Evolutionary conservation across 1,140 invertebrate genomes (phyloP).

Genomic region (Ceratina calcarata): DNA sequence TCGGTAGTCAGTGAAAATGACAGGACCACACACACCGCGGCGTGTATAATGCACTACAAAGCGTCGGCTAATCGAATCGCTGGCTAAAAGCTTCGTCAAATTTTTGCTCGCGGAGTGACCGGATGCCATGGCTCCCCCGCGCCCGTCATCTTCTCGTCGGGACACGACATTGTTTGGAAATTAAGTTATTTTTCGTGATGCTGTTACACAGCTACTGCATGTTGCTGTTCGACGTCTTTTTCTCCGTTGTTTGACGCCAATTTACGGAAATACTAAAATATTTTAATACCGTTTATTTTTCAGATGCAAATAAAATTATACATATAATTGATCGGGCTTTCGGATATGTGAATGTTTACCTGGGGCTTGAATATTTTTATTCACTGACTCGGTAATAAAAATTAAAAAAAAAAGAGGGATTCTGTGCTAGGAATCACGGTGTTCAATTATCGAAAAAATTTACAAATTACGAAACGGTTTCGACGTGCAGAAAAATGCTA

Average conservation of each 20-base stretch:
- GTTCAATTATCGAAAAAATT: background rate
- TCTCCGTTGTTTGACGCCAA: background rate
- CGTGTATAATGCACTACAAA: slow-evolving; percentile 71
- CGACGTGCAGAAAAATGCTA: background rate
- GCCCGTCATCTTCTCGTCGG: background rate
- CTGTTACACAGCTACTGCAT: slow-evolving; percentile 45
- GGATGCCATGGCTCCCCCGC: background rate
- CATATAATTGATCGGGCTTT: too few species aligned
- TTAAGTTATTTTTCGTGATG: slow-evolving; percentile 71
- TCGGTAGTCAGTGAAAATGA: slow-evolving; percentile 66
- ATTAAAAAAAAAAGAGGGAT: too few species aligned
- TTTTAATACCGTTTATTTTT: background rate
- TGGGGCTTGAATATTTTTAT: too few species aligned
- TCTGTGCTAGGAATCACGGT: background rate
- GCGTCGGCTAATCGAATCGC: slow-evolving; percentile 72
- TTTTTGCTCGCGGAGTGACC: slow-evolving; percentile 63
- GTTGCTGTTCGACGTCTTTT: background rate
- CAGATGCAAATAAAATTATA: background rate
- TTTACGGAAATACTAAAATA: background rate
- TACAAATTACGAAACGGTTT: background rate
- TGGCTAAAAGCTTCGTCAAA: slow-evolving; percentile 74
- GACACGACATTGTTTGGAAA: slow-evolving; percentile 74
- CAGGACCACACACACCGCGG: slow-evolving; percentile 69
- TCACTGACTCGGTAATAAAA: too few species aligned
- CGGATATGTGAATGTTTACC: too few species aligned